Percentiles rank a stretch among this genome's conserved stretches.
phyloP scores from a whole-genome alignment of 37 sponge, comb jelly and placozoan species.

The Beroe forskalii region DNA sequence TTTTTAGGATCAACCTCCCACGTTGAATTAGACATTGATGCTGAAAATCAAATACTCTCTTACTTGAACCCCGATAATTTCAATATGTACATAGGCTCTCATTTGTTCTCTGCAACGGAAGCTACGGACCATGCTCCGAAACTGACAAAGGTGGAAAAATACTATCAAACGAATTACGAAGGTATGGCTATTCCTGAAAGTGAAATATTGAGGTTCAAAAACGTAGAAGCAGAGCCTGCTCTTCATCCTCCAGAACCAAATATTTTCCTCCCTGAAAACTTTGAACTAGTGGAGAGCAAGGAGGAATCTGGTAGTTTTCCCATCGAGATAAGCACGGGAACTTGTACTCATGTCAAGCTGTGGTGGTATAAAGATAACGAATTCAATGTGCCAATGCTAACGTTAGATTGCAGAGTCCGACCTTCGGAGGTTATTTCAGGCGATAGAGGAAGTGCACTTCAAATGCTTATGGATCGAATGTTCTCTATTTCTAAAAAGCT shows the following conservation, averaged over 20 bases:
- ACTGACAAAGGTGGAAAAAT: not conserved
- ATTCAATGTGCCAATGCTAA: not conserved
- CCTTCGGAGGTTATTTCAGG: not conserved
- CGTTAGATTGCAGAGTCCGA: not conserved
- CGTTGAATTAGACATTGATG: not conserved
- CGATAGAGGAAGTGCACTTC: not conserved
- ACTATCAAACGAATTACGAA: not conserved
- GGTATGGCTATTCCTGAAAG: not conserved
- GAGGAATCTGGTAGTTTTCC: not conserved
- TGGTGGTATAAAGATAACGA: slow-evolving; percentile 16
- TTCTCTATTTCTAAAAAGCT: not conserved
- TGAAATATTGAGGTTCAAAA: not conserved
- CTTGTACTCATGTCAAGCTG: not conserved
- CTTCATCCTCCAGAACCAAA: not conserved
- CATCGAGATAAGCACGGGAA: not conserved
- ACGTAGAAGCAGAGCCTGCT: not conserved
- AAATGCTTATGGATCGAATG: not conserved
- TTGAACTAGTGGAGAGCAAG: not conserved
- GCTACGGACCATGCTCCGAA: not conserved
- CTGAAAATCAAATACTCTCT: not conserved
- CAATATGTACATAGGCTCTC: not conserved
- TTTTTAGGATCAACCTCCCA: slow-evolving; percentile 24
- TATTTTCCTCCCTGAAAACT: not conserved
- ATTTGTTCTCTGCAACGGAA: not conserved
- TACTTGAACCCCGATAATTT: slow-evolving; percentile 29